Evolutionary conservation across 2,113 vertebrate species (phyloP).

Genomic region (Poeciliopsis retropinna): DNA sequence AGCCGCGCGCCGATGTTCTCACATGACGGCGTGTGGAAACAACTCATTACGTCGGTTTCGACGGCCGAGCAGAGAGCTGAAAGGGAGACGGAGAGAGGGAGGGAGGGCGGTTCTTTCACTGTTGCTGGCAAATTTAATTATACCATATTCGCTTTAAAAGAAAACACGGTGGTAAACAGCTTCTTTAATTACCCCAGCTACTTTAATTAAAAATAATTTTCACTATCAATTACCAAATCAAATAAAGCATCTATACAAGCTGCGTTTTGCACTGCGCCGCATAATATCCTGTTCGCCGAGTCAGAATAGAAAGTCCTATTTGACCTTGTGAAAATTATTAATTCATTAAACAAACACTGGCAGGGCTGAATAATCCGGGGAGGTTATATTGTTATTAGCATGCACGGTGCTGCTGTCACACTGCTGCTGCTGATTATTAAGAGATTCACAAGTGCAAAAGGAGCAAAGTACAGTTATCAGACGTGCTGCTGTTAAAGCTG

Average conservation of each 20-base stretch:
- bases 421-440: conserved; percentile 38
- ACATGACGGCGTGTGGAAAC: conserved; percentile 26
- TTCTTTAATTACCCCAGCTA: conserved; percentile 25
- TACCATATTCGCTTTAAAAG: conserved; percentile 33
- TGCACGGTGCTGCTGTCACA: conserved; percentile 28
- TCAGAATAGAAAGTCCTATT: conserved; percentile 27
- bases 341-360: conserved; percentile 49
- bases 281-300: conserved; percentile 17
- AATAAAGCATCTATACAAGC: conserved; percentile 29
- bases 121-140: conserved; percentile 46
- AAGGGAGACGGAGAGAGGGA: not conserved
- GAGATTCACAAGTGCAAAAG: conserved; percentile 25
- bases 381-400: conserved; percentile 57
- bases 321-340: conserved; percentile 42
- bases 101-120: conserved; percentile 6
- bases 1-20: conserved; percentile 22
- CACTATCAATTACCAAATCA: conserved; percentile 37
- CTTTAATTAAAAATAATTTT: conserved; percentile 30
- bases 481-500: not conserved
- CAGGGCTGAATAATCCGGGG: conserved; percentile 45
- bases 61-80: conserved; percentile 29
- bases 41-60: conserved; percentile 44
- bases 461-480: conserved; percentile 7
- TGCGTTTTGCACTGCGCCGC: conserved; percentile 9
- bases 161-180: conserved; percentile 44